phyloP scores from a whole-genome alignment of 1,140 invertebrate genomes.

The Platorchestia sp. region DNA sequence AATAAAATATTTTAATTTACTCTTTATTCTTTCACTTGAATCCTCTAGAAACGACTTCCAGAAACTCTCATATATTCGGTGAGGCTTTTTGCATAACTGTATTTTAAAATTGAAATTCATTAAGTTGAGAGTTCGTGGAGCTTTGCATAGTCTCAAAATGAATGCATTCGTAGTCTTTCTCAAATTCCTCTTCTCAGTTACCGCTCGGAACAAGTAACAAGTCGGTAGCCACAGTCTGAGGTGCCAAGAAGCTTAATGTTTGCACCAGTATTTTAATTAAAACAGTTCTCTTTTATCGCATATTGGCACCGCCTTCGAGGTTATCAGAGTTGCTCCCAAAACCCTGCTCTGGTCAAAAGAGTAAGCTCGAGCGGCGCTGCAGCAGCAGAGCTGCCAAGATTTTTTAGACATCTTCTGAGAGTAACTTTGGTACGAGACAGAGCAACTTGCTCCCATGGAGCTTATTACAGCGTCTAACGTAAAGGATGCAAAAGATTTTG shows the following conservation, averaged over 20 bases:
- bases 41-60: neutral
- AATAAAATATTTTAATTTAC: neutral
- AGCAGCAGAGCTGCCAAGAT: slow-evolving; percentile 55
- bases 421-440: neutral
- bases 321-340: neutral
- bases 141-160: neutral
- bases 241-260: neutral
- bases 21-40: neutral
- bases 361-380: slow-evolving; percentile 4
- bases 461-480: neutral
- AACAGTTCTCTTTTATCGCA: slow-evolving; percentile 18
- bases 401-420: slow-evolving; percentile 64
- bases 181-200: neutral
- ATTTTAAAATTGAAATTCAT: neutral
- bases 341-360: neutral
- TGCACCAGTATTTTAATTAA: neutral
- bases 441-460: neutral
- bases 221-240: neutral
- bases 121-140: neutral
- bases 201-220: neutral
- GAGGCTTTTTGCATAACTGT: neutral
- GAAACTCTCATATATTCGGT: neutral
- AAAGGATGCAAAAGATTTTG: neutral
- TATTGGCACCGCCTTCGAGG: slow-evolving; percentile 40
- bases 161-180: neutral